Base-by-base conservation (phyloP, 2,888 invertebrate genomes). In the Ectemnius lituratus region DNA sequence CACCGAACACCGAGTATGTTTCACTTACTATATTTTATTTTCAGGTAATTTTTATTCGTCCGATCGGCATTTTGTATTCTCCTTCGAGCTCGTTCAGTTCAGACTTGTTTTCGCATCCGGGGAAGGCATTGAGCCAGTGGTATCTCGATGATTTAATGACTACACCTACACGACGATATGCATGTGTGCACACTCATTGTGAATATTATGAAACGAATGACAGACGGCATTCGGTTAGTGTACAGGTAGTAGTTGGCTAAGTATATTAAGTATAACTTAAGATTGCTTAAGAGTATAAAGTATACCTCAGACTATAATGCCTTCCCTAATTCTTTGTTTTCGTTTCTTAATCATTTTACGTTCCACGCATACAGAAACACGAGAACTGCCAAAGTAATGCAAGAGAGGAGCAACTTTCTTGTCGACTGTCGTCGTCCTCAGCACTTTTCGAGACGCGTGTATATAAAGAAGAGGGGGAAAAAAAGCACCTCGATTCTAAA, bases 381-480 rank as follows among this genome's bases (percentile, higher is more conserved):
- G n/a, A 16, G 52, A 52, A 14, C 52, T 52, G 52, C 52, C 52
- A 14, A 14, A 11, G 52, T 16, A 16, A 13, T 66, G 68, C 76
- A 76, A 65, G 67, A 62, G 62, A 61, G 23, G 69, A 61, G 70
- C 56, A 69, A 62, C 46, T 70, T 71, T 66, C 69, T 70, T 70
- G 70, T 67, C 70, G 28, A 45, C 65, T 60, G 58, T 64, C 57
- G 57, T 70, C n/a, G 8, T 52, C 56, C 65, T 70, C 61, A 61
- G 58, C 73, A 73, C 73, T 67, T 74, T 62, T 73, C 60, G 58
- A 64, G 59, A 59, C 67, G 62, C 67, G 66, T 62, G 70, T 67
- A 81, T 67, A 71, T 61, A 46, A 28, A 23, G 23, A 27, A 11
- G 14, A 52, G 52, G 52, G n/a, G 2, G 16, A 59, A n/a, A n/a